Evolutionary conservation across 1,140 invertebrate species (phyloP).

Genomic region (Drosophila chauvacae): DNA sequence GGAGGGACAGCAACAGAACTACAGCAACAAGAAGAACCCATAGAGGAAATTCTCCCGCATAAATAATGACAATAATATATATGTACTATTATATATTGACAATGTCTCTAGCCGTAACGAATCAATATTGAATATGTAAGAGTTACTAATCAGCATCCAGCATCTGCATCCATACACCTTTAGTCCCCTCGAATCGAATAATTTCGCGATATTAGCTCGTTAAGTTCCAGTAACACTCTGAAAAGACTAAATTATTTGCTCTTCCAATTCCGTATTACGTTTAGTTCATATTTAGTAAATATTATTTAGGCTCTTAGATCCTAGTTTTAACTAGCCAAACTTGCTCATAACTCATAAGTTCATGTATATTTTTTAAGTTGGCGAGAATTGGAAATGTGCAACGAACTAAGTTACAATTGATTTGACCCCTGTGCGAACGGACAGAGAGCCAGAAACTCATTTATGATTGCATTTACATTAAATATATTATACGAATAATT

Average conservation of each 20-base stretch:
- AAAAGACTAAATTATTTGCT: conserved; percentile 81
- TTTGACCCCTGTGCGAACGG: conserved; percentile 40
- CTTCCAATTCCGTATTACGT: conserved; percentile 70
- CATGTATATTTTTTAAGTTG: conserved; percentile 58
- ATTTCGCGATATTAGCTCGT: conserved; percentile 73
- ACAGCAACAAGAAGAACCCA: conserved; percentile 48
- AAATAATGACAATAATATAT: conserved; percentile 82
- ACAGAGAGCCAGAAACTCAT: conserved; percentile 58
- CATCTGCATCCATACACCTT: conserved; percentile 28
- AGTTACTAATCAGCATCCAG: conserved; percentile 51
- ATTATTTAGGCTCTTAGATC: conserved; percentile 51
- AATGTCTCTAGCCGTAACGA: conserved; percentile 65
- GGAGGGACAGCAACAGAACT: conserved; percentile 35
- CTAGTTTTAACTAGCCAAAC: conserved; percentile 77
- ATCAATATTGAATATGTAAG: conserved; percentile 57
- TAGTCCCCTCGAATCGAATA: conserved; percentile 30
- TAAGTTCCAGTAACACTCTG: conserved; percentile 59
- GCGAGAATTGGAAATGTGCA: conserved; percentile 51
- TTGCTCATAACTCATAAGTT: conserved; percentile 72
- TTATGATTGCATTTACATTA: conserved; percentile 73
- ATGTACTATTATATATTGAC: conserved; percentile 66
- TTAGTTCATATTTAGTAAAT: conserved; percentile 53
- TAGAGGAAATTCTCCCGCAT: conserved; percentile 80
- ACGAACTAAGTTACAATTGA: conserved; percentile 54
- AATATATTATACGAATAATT: conserved; percentile 40